Evolutionary conservation across 2,113 vertebrate genomes (phyloP), one percentile per base, ranked within the genome.

Genomic region (Mastomys natalensis): DNA sequence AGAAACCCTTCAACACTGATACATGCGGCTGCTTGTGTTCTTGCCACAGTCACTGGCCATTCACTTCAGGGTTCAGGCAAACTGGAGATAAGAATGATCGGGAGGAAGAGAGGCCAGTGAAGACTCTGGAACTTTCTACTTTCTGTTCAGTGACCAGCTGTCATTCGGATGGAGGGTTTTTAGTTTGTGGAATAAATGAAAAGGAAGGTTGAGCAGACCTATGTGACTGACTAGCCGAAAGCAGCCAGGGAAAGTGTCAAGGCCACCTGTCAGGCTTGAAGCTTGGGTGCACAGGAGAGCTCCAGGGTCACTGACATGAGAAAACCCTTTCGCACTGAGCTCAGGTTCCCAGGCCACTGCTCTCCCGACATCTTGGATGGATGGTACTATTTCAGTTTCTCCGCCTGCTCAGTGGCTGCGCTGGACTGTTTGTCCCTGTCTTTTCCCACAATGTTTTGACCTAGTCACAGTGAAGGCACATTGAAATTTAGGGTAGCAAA

Each of bases 151-250:
- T 89, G 48, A 10, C 26, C 60, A 85, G 26, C 66, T 94, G 48
- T 89, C 51, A 81, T 58, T 91, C 24, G 76, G n/a, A 93, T 40
- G 19, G 37, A 82, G 31, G 0, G 8, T 8, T 29, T 64, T 62
- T 24, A 9, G 17, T 80, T 78, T 81, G 26, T 89, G 26, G 66
- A 95, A 21, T 93, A 91, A 91, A 87, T 94, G 43, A 80, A 93
- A 96, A 94, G 89, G 45, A 87, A 81, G 80, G 72, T 45, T 78
- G 73, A 95, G 53, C 60, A 90, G 76, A 48, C 37, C 43, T 72
- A 53, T 37, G 45, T 92, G 96, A 95, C 40, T 95, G 93, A 91
- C 73, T 62, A 94, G 76, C 78, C 87, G 58, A 90, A 76, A 74
- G 80, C 81, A 95, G 76, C 21, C 58, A 87, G 53, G 3, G 51